phyloP scores from a whole-genome alignment of 2,888 invertebrate genomes.

The Limnephilus lunatus region DNA sequence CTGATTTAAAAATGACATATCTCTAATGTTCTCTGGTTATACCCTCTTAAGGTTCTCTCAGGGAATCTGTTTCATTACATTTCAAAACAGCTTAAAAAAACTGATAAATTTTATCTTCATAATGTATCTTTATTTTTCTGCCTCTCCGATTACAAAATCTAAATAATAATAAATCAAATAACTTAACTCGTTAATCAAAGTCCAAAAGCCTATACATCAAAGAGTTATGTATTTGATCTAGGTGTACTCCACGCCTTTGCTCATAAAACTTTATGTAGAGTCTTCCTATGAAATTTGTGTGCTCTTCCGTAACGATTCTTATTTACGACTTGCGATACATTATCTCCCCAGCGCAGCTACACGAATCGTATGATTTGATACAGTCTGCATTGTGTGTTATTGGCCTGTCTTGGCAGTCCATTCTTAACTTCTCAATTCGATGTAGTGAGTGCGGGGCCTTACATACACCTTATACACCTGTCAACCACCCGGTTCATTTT shows the following conservation, averaged over 20 bases:
- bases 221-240: neutral
- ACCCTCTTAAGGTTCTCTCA: no score
- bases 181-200: neutral
- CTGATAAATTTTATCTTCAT: neutral
- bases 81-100: neutral
- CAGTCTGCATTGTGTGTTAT: neutral
- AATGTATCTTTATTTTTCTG: neutral
- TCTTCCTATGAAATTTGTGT: neutral
- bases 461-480: neutral
- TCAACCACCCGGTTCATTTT: neutral
- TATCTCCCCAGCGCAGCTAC: neutral
- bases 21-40: no score
- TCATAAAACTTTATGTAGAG: neutral
- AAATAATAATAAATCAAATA: neutral
- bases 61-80: neutral
- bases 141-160: neutral
- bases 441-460: neutral
- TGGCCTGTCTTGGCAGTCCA: neutral
- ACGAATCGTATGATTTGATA: neutral
- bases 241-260: neutral
- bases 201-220: neutral
- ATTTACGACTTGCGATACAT: neutral
- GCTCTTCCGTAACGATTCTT: conserved; percentile 2
- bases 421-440: neutral
- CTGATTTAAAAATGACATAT: no score